Conservation (phyloP, 2,797 vertebrate genomes). For the Molossus molossus region DNA sequence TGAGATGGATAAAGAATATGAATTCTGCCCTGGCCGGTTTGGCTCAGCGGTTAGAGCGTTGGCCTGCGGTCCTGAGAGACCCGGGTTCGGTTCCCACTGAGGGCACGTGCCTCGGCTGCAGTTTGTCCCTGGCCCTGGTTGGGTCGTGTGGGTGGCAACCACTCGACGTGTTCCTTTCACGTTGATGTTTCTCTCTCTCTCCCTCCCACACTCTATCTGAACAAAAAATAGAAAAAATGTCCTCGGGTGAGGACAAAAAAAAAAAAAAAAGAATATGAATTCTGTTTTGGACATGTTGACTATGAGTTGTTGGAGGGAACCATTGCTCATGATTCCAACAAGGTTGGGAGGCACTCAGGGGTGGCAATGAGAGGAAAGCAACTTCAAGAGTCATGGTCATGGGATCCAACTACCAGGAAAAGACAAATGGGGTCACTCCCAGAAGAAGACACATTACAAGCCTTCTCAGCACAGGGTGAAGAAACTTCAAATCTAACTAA, state of each 20-base stretch:
- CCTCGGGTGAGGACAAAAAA: no score
- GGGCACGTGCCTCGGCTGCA: no score
- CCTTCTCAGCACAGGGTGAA: neutral
- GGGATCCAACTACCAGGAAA: slow-evolving; percentile 9
- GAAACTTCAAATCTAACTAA: slow-evolving; percentile 12
- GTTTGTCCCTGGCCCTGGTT: no score
- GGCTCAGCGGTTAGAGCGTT: no score
- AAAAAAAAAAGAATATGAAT: slow-evolving; percentile 15
- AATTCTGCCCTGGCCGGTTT: neutral
- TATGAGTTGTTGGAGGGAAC: neutral
- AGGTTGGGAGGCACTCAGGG: neutral
- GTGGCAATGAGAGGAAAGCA: neutral
- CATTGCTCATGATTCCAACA: neutral
- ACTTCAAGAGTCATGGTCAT: neutral
- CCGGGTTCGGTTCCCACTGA: no score
- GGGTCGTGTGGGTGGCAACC: no score
- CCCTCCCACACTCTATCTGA: no score
- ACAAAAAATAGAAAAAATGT: no score
- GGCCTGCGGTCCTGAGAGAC: no score
- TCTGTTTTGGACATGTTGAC: slow-evolving; percentile 10
- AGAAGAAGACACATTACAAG: neutral
- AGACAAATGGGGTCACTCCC: neutral
- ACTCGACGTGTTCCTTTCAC: no score
- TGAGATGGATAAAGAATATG: slow-evolving; percentile 2
- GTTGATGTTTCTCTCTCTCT: no score